phyloP scores from a whole-genome alignment of 2,888 invertebrate species.

The Silvanus unidentatus region DNA sequence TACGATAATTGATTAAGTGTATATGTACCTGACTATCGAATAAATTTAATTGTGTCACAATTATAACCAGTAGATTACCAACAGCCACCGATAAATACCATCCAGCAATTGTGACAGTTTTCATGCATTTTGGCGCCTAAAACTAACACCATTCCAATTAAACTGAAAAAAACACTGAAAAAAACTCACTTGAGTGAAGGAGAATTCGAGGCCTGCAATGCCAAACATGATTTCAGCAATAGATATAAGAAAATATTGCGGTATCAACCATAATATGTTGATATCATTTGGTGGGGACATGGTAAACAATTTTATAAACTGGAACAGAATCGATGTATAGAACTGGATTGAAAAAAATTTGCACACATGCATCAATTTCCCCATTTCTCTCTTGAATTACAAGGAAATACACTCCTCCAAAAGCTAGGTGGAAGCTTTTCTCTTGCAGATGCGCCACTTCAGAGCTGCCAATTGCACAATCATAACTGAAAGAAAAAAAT shows the following conservation, averaged over 20 bases:
- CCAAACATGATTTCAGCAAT: slow-evolving; percentile 78
- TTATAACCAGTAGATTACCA: slow-evolving; percentile 73
- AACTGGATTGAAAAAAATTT: neutral
- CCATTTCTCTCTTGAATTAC: slow-evolving; percentile 43
- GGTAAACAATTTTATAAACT: slow-evolving; percentile 53
- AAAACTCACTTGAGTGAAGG: slow-evolving; percentile 68
- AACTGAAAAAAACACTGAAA: slow-evolving; percentile 20
- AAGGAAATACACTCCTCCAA: slow-evolving; percentile 55
- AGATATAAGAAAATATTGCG: slow-evolving; percentile 75
- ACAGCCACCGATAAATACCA: slow-evolving; percentile 78
- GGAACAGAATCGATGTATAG: slow-evolving; percentile 14
- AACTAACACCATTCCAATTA: slow-evolving; percentile 13
- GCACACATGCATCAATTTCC: slow-evolving; percentile 41
- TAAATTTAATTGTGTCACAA: slow-evolving; percentile 61
- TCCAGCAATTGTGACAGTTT: slow-evolving; percentile 76
- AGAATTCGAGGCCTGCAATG: slow-evolving; percentile 76
- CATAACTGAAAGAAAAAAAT: no score
- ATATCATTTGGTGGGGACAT: slow-evolving; percentile 62
- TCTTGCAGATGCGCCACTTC: slow-evolving; percentile 24
- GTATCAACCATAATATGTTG: slow-evolving; percentile 67
- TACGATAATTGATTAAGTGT: no score
- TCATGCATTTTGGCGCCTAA: slow-evolving; percentile 76
- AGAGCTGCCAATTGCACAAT: slow-evolving; percentile 30
- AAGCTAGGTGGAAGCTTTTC: slow-evolving; percentile 32
- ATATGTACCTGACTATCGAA: slow-evolving; percentile 63